Conservation (phyloP, 2,888 invertebrate genomes). For the Drosophila buzzatii region DNA sequence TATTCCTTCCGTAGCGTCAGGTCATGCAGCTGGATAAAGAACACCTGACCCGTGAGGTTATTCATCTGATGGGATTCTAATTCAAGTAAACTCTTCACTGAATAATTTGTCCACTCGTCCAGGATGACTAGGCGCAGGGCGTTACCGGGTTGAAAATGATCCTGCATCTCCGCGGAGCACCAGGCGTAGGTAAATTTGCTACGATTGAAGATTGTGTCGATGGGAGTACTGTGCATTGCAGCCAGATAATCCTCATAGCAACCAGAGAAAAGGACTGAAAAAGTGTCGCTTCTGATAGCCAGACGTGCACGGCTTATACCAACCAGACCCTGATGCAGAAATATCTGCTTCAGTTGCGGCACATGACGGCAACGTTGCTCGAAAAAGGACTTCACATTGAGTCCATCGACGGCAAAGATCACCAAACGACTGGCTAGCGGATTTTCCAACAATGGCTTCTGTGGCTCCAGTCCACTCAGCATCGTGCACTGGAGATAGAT, state of each 20-base stretch:
- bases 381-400: constrained; percentile 93
- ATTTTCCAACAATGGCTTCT: constrained; percentile 22
- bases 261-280: constrained; percentile 92
- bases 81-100: constrained; percentile 88
- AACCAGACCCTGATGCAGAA: constrained; percentile 81
- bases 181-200: constrained; percentile 94
- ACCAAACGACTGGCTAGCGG: constrained; percentile 91
- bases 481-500: constrained; percentile 96
- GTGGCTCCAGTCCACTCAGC: constrained; percentile 85
- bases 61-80: constrained; percentile 84
- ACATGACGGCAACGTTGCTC: constrained; percentile 73
- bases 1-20: constrained; percentile 95
- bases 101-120: constrained; percentile 96
- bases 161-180: constrained; percentile 96
- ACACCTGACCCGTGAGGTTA: constrained; percentile 87
- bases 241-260: constrained; percentile 98
- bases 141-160: constrained; percentile 87
- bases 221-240: constrained; percentile 94
- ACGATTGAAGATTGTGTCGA: constrained; percentile 97
- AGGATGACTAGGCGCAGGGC: constrained; percentile 88
- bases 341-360: constrained; percentile 72
- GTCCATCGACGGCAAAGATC: constrained; percentile 95
- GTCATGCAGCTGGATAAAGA: constrained; percentile 96
- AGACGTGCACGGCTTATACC: constrained; percentile 95
- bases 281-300: constrained; percentile 95